Evolutionary conservation across 2,113 vertebrate species (phyloP), one percentile per base, ranked within the genome.

Genomic region (Pseudorhombus dupliciocellatus): DNA sequence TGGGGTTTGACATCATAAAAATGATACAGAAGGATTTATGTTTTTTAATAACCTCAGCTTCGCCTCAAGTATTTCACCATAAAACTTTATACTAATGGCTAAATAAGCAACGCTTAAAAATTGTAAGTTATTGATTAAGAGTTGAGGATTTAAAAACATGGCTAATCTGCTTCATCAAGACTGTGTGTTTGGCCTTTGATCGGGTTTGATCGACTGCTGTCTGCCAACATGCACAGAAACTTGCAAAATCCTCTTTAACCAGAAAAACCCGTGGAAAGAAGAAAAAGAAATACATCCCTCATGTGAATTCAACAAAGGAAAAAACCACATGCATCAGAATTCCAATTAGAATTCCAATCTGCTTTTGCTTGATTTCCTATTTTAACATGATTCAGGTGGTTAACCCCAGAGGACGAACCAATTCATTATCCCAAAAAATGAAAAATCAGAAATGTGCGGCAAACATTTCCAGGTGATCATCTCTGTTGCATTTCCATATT

Each of bases 401-500:
- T 52, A 62, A 70, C 75, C 75, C 68, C 73, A 65, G 50, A 78
- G 80, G 83, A 81, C 66, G 73, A 79, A 77, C 40, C 53, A 84
- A 84, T 91, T 83, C 67, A 86, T 88, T 83, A 82, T 60, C 28
- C 44, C n/a, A n/a, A 54, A 73, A 79, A 72, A 76, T 57, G 55
- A 89, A 69, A 75, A 81, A 86, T 86, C 68, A 25, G 50, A 86
- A 62, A 71, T 46, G 64, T 24, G 18, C 69, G 18, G 63, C 67
- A 48, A 28, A 63, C 22, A 65, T 81, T 90, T 90, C 84, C 85
- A 85, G 83, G 89, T 90, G 85, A 90, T 88, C 83, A 88, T 91
- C 78, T 88, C 68, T 31, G 44, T 59, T 14, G 59, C 72, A 85
- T 91, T 75, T 91, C 73, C 80, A 87, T 88, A 92, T 88, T 80